Base-by-base conservation (phyloP, 2,113 vertebrate genomes). In the Bolborhynchus lineola region DNA sequence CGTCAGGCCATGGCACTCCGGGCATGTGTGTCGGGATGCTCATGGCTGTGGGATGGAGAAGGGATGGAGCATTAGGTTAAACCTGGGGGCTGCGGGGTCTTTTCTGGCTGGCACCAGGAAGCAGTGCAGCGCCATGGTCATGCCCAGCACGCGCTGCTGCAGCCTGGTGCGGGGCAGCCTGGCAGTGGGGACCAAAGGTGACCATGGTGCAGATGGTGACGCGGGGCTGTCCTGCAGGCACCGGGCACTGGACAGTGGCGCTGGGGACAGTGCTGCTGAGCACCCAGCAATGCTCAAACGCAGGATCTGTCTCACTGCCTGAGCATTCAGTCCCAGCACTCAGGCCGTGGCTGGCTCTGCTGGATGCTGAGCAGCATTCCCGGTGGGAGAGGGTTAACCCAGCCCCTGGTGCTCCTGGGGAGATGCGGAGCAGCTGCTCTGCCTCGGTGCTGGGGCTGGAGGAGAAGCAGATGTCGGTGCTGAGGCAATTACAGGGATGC, bases 41-140 rank as follows among this genome's bases (percentile, higher is more conserved):
- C 3, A 10, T 31, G 89, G 82, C 88, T 28, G 2, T 1, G 5
- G 78, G 67, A 29, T 0, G 46, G 82, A 59, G 78, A 47, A 9
- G 57, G 74, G 90, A 44, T 0, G 5, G 41, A 33, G 63, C 1
- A 0, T 1, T 6, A 2, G 62, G 78, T 44, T 16, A 9, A 49
- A 69, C 5, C 41, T 3, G 0, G 23, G 10, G 29, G 31, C 13
- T 13, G 42, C 13, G 20, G 13, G 70, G 14, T 18, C 28, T 7
- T 52, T 16, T n/a, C 49, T 4, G 13, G 39, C 16, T 20, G 52
- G 35, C 26, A n/a, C 18, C 0, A 2, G 55, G 9, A 18, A 64
- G 57, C 41, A 7, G 25, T 2, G 3, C 0, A 11, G 37, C 20
- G 16, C 25, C 4, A 0, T 1, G 29, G 33, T 1, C 0, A 0